These are phyloP conservation scores for Regulus satrapa DNA, from an alignment of 2,113 vertebrate species.

Conservation along the genomic window DNA sequence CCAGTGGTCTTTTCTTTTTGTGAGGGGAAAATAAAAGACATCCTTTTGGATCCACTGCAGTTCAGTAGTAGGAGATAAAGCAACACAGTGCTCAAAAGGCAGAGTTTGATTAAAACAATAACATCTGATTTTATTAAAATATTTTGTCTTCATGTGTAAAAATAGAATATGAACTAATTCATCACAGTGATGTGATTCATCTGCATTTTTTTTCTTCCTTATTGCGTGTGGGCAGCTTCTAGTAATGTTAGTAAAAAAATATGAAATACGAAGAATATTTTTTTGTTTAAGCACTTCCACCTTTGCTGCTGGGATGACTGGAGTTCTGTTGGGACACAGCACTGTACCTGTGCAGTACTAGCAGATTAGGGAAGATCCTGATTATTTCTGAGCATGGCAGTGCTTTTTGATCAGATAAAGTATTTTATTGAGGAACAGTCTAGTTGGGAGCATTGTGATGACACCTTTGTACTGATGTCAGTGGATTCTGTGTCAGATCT, in stretches of 20 bases:
- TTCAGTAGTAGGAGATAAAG: neutral
- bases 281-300: neutral
- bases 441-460: neutral
- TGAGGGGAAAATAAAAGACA: neutral
- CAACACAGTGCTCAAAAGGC: neutral
- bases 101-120: neutral
- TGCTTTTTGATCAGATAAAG: neutral
- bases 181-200: neutral
- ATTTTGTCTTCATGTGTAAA: conserved; percentile 1
- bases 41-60: neutral
- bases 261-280: neutral
- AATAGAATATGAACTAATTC: neutral
- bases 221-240: neutral
- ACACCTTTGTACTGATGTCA: neutral
- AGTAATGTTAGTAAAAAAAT: conserved; percentile 5
- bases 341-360: neutral
- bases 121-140: neutral
- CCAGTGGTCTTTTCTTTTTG: neutral
- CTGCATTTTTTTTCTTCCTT: neutral
- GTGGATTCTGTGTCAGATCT: neutral
- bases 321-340: neutral
- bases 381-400: neutral
- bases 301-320: neutral
- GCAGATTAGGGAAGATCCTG: neutral
- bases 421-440: neutral